These are phyloP conservation scores for Spisula solida DNA, from an alignment of 2,888 invertebrate genomes.

Conservation along the genomic window DNA sequence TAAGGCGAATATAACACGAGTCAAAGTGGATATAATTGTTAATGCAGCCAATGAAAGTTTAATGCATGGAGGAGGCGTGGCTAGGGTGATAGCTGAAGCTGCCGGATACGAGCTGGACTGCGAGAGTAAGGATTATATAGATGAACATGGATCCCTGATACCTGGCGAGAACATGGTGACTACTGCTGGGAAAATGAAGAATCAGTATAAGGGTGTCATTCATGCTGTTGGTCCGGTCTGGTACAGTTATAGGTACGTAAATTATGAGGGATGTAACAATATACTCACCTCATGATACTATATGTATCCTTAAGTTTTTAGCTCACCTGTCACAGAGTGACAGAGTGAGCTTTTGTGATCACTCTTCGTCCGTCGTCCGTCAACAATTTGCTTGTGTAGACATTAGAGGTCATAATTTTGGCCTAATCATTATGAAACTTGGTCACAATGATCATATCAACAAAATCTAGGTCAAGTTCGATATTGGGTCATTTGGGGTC, in stretches of 20 bases:
- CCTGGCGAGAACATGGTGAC: constrained; percentile 61
- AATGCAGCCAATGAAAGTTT: constrained; percentile 72
- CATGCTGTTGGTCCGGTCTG: constrained; percentile 74
- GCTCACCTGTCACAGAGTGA: too few relatives aligned
- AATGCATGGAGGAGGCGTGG: constrained; percentile 71
- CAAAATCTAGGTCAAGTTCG: too few relatives aligned
- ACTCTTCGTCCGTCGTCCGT: too few relatives aligned
- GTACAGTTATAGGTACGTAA: constrained; percentile 55
- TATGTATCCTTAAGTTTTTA: too few relatives aligned
- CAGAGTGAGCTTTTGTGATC: too few relatives aligned
- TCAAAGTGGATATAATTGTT: constrained; percentile 66
- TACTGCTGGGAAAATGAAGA: constrained; percentile 54
- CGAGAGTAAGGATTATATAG: constrained; percentile 57
- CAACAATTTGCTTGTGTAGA: too few relatives aligned
- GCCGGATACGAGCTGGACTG: constrained; percentile 60
- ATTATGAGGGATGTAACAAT: too few relatives aligned
- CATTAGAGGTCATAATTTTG: too few relatives aligned
- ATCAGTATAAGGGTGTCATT: constrained; percentile 60
- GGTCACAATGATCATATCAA: too few relatives aligned
- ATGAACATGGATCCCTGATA: constrained; percentile 36
- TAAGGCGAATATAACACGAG: constrained; percentile 59
- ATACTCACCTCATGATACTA: too few relatives aligned
- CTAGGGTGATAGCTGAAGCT: constrained; percentile 61
- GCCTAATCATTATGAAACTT: too few relatives aligned
- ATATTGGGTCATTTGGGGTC: too few relatives aligned